Percentiles rank a stretch among this genome's conserved stretches.
These are phyloP conservation scores for Phataginus tetradactyla DNA, from an alignment of 2,797 vertebrate species.

Conservation along the genomic window DNA sequence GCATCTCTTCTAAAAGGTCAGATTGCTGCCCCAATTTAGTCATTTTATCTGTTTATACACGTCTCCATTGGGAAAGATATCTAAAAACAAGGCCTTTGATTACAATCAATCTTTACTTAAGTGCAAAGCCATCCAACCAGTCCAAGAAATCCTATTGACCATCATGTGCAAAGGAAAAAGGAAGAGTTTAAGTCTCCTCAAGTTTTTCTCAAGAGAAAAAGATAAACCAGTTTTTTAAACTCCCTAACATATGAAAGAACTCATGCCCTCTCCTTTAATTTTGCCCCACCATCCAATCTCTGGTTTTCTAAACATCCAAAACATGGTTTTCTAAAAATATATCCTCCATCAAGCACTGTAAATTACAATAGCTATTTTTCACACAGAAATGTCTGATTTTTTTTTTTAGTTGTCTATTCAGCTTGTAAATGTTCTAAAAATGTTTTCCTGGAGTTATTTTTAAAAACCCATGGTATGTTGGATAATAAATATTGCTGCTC, in stretches of 20 bases:
- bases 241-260: conserved; percentile 9
- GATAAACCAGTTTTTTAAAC: conserved; percentile 30
- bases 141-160: conserved; percentile 77
- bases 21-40: conserved; percentile 75
- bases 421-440: conserved; percentile 71
- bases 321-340: conserved; percentile 73
- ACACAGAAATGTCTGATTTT: conserved; percentile 70
- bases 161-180: conserved; percentile 60
- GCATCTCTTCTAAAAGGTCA: conserved; percentile 76
- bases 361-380: conserved; percentile 71
- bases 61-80: conserved; percentile 84
- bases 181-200: conserved; percentile 65
- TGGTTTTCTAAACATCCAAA: conserved; percentile 64
- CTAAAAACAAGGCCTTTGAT: conserved; percentile 84
- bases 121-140: conserved; percentile 78
- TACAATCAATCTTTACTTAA: conserved; percentile 82
- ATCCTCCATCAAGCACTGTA: conserved; percentile 47
- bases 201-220: conserved; percentile 73
- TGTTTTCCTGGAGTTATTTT: conserved; percentile 73
- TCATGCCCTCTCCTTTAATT: background rate
- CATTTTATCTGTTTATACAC: conserved; percentile 81
- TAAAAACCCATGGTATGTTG: conserved; percentile 66
- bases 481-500: conserved; percentile 78
- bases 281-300: background rate
- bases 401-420: conserved; percentile 63